Evolutionary conservation across 2,113 vertebrate genomes (phyloP).

Genomic region (Ochotona curzoniae): DNA sequence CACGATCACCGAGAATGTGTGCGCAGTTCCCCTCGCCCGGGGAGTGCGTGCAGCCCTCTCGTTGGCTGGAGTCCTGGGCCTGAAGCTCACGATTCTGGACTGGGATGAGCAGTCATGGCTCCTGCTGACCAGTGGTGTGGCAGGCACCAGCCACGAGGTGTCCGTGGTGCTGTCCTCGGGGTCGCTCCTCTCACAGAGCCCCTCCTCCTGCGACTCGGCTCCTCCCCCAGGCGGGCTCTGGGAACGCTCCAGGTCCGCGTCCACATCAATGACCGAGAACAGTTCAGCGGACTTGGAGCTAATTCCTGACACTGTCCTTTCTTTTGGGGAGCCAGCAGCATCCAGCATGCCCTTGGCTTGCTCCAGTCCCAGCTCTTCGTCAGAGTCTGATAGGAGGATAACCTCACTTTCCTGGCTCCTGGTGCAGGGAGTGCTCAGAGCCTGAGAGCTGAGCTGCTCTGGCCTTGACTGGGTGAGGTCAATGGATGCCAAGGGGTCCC

Average conservation of each 20-base stretch:
- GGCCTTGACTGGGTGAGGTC: constrained; percentile 49
- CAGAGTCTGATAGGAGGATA: constrained; percentile 91
- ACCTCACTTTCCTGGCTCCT: constrained; percentile 75
- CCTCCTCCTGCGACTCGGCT: background rate
- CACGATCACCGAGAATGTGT: background rate
- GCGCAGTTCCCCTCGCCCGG: background rate
- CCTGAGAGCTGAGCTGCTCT: background rate
- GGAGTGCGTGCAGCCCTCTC: constrained; percentile 16
- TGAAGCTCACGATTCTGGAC: constrained; percentile 72
- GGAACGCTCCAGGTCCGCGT: constrained; percentile 62
- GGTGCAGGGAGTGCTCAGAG: constrained; percentile 10
- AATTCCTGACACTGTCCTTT: constrained; percentile 44
- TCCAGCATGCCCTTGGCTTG: background rate
- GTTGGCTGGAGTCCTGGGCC: constrained; percentile 63
- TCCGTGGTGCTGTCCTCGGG: constrained; percentile 82
- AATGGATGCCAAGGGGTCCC: constrained; percentile 28
- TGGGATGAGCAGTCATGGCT: constrained; percentile 82
- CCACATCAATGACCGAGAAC: constrained; percentile 61
- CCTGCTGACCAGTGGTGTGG: constrained; percentile 85
- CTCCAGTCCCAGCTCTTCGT: constrained; percentile 87
- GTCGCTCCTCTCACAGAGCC: background rate
- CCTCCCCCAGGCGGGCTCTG: background rate
- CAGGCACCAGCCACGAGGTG: constrained; percentile 93
- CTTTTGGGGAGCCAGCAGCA: constrained; percentile 9
- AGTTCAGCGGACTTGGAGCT: constrained; percentile 54